Evolutionary conservation across 2,113 vertebrate species (phyloP), one percentile per base, ranked within the genome.

Genomic region (Fregata magnificens): DNA sequence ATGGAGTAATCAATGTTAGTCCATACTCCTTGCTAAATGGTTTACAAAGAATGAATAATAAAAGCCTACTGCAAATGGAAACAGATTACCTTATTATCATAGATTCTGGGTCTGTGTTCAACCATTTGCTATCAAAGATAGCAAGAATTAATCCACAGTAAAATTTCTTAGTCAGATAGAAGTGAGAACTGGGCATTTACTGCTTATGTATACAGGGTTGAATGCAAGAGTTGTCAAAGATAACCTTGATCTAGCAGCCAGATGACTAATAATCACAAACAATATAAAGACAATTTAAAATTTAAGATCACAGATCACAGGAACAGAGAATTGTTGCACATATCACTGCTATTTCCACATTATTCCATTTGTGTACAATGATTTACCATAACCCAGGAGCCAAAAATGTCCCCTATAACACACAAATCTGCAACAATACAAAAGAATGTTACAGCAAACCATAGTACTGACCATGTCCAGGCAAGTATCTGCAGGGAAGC

Each of bases 51-150:
- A 92, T 34, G 63, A 87, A 86, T 71, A 92, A 81, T 76, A 94
- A 95, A 95, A 96, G 47, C 13, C 63, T 86, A n/a, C 16, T 59
- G 53, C 56, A 95, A 97, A 95, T 80, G 86, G 84, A 95, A 94
- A 94, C 82, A 86, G 63, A 96, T 91, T 67, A 86, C 49, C 28
- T 83, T 58, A 81, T 83, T 82, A 80, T 45, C 61, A 82, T 26
- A 96, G 80, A 89, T 89, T 90, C 40, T 25, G 22, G 25, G 45
- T 82, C 56, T 66, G 50, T 2, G 1, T 76, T 61, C 61, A 86
- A 71, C 52, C 49, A 50, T 71, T 85, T 74, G 22, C 80, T 92
- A 94, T 73, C 44, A 84, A 82, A 52, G 70, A 79, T 5, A 84
- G 25, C 17, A 86, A 87, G 40, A 95, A 82, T 69, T 72, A 90